Conservation (phyloP, 2,113 vertebrate genomes). For the Bungarus multicinctus region DNA sequence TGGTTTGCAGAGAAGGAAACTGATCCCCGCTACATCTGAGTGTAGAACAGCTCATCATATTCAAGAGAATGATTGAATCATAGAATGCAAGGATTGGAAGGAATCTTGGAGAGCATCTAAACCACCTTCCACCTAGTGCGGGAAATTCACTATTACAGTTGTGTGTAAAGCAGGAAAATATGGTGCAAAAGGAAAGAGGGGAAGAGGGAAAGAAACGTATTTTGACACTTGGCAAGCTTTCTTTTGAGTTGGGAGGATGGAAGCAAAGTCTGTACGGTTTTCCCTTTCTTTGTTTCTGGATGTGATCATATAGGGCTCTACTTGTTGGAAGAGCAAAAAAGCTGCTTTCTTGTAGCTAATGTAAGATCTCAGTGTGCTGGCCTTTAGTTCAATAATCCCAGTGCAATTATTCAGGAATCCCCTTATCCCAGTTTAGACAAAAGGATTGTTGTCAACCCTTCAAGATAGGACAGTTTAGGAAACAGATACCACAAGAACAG, state of each 20-base stretch:
- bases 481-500: neutral
- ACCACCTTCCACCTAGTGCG: neutral
- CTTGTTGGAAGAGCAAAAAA: neutral
- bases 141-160: neutral
- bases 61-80: neutral
- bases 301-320: neutral
- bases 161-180: neutral
- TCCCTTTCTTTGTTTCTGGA: neutral
- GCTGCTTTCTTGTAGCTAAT: neutral
- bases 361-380: neutral
- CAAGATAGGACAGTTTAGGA: neutral
- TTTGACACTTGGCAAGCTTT: neutral
- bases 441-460: neutral
- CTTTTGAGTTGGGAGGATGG: neutral
- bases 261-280: neutral
- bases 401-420: neutral
- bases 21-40: too few relatives aligned
- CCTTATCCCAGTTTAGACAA: neutral
- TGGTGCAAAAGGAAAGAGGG: neutral
- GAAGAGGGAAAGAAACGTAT: neutral
- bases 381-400: neutral
- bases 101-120: neutral
- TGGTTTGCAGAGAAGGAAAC: too few relatives aligned
- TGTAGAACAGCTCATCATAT: neutral
- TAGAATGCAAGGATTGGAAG: neutral